Conservation (phyloP, 2,797 vertebrate species). For the Sebastes matsubarae region DNA sequence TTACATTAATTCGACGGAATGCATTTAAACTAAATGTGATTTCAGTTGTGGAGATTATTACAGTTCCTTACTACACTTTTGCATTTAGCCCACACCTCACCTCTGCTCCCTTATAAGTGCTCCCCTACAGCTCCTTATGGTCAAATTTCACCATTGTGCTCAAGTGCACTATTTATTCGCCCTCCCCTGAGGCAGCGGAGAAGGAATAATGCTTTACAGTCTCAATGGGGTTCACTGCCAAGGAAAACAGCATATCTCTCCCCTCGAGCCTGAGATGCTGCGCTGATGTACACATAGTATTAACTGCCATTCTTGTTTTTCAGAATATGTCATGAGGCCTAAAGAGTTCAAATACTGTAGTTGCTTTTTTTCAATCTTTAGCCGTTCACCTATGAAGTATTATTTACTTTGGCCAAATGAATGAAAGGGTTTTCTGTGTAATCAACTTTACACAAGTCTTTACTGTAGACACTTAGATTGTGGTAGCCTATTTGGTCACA, state of each 20-base stretch:
- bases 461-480: slow-evolving; percentile 62
- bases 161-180: slow-evolving; percentile 46
- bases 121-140: slow-evolving; percentile 20
- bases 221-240: slow-evolving; percentile 62
- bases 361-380: slow-evolving; percentile 1
- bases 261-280: slow-evolving; percentile 40
- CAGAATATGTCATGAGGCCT: background rate
- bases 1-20: background rate
- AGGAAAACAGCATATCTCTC: slow-evolving; percentile 65
- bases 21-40: background rate
- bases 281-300: slow-evolving; percentile 13
- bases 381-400: slow-evolving; percentile 17
- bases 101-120: slow-evolving; percentile 29
- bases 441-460: slow-evolving; percentile 65
- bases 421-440: slow-evolving; percentile 58
- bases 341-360: slow-evolving; percentile 4
- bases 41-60: background rate
- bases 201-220: slow-evolving; percentile 48
- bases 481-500: slow-evolving; percentile 66
- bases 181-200: slow-evolving; percentile 44
- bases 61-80: background rate
- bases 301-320: background rate
- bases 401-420: slow-evolving; percentile 48
- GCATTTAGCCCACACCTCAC: background rate
- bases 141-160: slow-evolving; percentile 54